These are phyloP conservation scores for Drosophila nasuta DNA, from an alignment of 1,140 invertebrate species.

Conservation along the genomic window DNA sequence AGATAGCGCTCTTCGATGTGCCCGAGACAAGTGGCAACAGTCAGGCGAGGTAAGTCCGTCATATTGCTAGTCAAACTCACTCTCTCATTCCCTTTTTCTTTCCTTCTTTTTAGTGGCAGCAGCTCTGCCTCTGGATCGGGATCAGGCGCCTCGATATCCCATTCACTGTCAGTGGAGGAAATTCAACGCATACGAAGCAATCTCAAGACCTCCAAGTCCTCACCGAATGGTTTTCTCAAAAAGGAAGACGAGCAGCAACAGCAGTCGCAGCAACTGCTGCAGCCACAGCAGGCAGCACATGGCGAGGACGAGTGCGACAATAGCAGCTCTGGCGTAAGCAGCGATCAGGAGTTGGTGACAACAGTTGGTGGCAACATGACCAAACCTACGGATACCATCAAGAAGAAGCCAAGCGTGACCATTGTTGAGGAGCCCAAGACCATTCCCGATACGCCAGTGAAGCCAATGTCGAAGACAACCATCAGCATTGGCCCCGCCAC, in stretches of 20 bases:
- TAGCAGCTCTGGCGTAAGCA: conserved; percentile 93
- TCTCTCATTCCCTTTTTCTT: neutral
- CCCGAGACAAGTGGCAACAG: conserved; percentile 89
- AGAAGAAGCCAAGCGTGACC: conserved; percentile 80
- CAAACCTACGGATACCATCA: conserved; percentile 81
- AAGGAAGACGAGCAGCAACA: conserved; percentile 83
- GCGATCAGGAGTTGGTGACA: conserved; percentile 90
- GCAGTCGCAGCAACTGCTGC: conserved; percentile 44
- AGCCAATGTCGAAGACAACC: conserved; percentile 63
- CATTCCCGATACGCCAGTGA: conserved; percentile 60
- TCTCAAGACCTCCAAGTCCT: conserved; percentile 93
- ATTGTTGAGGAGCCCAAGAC: conserved; percentile 80
- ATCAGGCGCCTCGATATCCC: conserved; percentile 88
- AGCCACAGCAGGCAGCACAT: conserved; percentile 34
- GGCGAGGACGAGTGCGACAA: conserved; percentile 92
- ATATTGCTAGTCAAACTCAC: no score
- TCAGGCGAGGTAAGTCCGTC: conserved; percentile 87
- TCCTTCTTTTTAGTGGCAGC: conserved; percentile 68
- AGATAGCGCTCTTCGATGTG: conserved; percentile 79
- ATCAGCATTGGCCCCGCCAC: conserved; percentile 58
- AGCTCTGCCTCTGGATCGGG: conserved; percentile 88
- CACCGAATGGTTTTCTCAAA: conserved; percentile 91
- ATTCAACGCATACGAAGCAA: conserved; percentile 93
- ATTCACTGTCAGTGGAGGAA: conserved; percentile 94
- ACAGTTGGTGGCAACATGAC: conserved; percentile 1